These are phyloP conservation scores for Patella pellucida DNA, from an alignment of 2,888 invertebrate species.

Conservation along the genomic window DNA sequence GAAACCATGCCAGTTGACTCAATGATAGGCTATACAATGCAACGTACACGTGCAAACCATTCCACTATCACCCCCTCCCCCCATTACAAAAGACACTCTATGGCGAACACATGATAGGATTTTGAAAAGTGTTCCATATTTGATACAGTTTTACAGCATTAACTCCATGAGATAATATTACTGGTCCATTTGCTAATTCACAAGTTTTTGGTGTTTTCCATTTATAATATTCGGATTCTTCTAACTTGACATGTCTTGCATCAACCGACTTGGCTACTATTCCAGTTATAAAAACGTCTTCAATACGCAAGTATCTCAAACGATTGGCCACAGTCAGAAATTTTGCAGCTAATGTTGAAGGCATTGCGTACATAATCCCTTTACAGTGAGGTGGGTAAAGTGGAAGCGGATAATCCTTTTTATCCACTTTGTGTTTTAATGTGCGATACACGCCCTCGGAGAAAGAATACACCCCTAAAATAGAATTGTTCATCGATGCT, in stretches of 20 bases:
- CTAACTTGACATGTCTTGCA: not conserved
- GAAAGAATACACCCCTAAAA: not conserved
- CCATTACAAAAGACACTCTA: no score
- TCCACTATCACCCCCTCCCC: no score
- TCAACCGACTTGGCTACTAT: not conserved
- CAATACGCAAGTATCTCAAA: not conserved
- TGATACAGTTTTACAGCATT: no score
- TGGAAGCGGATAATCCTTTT: not conserved
- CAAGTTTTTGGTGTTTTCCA: not conserved
- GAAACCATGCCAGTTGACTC: no score
- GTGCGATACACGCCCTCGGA: not conserved
- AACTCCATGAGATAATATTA: no score
- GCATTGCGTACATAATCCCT: constrained; percentile 2
- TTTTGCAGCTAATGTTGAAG: not conserved
- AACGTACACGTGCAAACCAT: no score
- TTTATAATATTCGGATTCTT: not conserved
- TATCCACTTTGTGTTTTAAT: not conserved
- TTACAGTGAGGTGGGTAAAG: constrained; percentile 8
- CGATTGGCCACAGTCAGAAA: not conserved
- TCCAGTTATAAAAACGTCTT: constrained; percentile 12
- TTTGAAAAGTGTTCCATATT: no score
- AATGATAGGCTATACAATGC: no score
- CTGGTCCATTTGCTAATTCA: no score
- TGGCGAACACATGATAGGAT: no score
- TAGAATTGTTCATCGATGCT: not conserved